Conservation (phyloP, 2,797 vertebrate genomes). For the Phaenicophaeus curvirostris region DNA sequence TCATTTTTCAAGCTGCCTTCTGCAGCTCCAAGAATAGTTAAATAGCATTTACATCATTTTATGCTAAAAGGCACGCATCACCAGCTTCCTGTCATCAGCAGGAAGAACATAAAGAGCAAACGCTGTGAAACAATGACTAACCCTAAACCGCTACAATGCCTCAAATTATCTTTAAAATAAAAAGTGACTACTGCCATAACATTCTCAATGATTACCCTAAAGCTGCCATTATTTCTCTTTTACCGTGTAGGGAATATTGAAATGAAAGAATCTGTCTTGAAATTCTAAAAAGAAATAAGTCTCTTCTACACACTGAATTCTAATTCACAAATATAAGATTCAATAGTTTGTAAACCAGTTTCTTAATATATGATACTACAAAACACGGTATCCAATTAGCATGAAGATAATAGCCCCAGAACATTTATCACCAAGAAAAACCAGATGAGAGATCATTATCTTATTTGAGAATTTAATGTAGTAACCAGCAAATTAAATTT, state of each 20-base stretch:
- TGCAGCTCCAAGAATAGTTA: conserved; percentile 6
- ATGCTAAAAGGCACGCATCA: neutral
- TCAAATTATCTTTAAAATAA: neutral
- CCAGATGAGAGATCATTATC: neutral
- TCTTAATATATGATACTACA: neutral
- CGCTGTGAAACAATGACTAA: neutral
- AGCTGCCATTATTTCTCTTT: neutral
- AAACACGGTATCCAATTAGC: neutral
- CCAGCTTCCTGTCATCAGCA: conserved; percentile 13
- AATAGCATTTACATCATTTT: neutral
- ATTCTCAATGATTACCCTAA: neutral
- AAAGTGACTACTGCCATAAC: neutral
- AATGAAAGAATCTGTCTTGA: neutral
- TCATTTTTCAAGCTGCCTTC: conserved; percentile 33
- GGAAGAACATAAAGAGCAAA: conserved; percentile 5
- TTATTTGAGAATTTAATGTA: neutral
- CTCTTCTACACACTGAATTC: neutral
- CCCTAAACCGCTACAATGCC: neutral
- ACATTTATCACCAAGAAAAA: neutral
- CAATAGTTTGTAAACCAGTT: neutral
- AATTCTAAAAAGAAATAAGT: neutral
- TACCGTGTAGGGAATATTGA: neutral
- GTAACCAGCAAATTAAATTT: neutral
- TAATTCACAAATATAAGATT: neutral
- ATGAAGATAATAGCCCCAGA: neutral